Percentiles rank a stretch among this genome's conserved stretches.
Evolutionary conservation across 2,113 vertebrate genomes (phyloP).

Genomic region (Nematolebias whitei): DNA sequence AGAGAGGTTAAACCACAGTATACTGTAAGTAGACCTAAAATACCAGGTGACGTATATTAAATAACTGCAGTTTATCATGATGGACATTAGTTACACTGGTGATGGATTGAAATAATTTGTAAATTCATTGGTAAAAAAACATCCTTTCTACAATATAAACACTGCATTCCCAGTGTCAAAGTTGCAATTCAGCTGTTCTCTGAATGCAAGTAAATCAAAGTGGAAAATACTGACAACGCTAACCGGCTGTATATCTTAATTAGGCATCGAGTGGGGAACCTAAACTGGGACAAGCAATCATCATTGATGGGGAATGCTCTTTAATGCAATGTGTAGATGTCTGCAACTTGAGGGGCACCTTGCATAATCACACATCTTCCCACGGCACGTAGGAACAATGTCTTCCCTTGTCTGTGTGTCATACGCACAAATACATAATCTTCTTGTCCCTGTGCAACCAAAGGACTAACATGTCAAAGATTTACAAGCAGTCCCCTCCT

Average conservation of each 20-base stretch:
- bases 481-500: conserved; percentile 28
- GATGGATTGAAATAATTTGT: conserved; percentile 43
- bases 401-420: neutral
- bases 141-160: conserved; percentile 21
- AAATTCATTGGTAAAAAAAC: conserved; percentile 40
- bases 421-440: conserved; percentile 19
- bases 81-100: conserved; percentile 46
- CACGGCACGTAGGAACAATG: neutral
- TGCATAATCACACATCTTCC: conserved; percentile 2
- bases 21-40: conserved; percentile 47
- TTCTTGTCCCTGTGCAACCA: conserved; percentile 5
- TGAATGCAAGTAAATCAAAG: conserved; percentile 4
- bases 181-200: neutral
- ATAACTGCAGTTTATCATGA: conserved; percentile 61
- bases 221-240: conserved; percentile 41
- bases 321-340: conserved; percentile 52
- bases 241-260: conserved; percentile 67
- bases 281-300: conserved; percentile 58
- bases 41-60: conserved; percentile 49
- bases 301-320: conserved; percentile 44
- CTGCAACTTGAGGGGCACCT: conserved; percentile 30
- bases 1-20: conserved; percentile 44
- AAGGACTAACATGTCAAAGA: conserved; percentile 37
- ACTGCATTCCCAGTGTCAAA: conserved; percentile 21
- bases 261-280: conserved; percentile 52